Conservation (phyloP, 2,888 invertebrate species). For the Caenorhabditis panamensis region DNA sequence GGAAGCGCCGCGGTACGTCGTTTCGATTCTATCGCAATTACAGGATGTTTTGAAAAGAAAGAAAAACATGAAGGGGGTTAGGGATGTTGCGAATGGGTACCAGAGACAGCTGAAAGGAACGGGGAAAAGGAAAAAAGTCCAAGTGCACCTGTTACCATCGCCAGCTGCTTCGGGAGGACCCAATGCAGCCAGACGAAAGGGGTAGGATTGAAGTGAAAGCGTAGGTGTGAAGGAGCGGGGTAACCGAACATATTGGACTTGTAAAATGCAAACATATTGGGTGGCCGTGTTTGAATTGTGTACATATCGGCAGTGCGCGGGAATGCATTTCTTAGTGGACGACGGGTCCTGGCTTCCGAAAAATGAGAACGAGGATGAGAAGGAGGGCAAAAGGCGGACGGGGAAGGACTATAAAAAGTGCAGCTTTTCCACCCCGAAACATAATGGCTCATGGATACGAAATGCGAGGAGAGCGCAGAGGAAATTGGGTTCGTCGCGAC, state of each 20-base stretch:
- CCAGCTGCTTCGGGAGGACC: slow-evolving; percentile 7
- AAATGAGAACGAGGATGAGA: slow-evolving; percentile 30
- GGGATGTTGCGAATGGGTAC: background rate
- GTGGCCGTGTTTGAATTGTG: slow-evolving; percentile 50
- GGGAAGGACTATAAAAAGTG: slow-evolving; percentile 33
- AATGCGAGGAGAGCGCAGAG: slow-evolving; percentile 33
- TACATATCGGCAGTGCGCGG: slow-evolving; percentile 42
- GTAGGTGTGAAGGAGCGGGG: slow-evolving; percentile 35
- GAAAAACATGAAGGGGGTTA: slow-evolving; percentile 16
- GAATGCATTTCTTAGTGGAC: slow-evolving; percentile 55
- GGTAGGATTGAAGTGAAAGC: slow-evolving; percentile 1
- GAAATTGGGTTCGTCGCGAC: slow-evolving; percentile 26
- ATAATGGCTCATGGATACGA: slow-evolving; percentile 56
- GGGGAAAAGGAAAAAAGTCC: slow-evolving; percentile 4
- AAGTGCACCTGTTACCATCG: slow-evolving; percentile 18
- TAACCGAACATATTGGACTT: slow-evolving; percentile 54
- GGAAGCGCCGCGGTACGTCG: slow-evolving; percentile 8
- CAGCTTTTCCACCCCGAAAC: slow-evolving; percentile 25
- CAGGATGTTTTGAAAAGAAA: slow-evolving; percentile 14
- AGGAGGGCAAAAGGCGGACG: slow-evolving; percentile 19
- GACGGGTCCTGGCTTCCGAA: slow-evolving; percentile 23
- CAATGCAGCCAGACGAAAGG: background rate
- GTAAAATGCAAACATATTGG: slow-evolving; percentile 62
- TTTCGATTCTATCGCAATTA: slow-evolving; percentile 30
- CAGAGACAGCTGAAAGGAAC: slow-evolving; percentile 9